These are phyloP conservation scores for Apocheima hispidaria DNA, from an alignment of 2,888 invertebrate species.

Conservation along the genomic window DNA sequence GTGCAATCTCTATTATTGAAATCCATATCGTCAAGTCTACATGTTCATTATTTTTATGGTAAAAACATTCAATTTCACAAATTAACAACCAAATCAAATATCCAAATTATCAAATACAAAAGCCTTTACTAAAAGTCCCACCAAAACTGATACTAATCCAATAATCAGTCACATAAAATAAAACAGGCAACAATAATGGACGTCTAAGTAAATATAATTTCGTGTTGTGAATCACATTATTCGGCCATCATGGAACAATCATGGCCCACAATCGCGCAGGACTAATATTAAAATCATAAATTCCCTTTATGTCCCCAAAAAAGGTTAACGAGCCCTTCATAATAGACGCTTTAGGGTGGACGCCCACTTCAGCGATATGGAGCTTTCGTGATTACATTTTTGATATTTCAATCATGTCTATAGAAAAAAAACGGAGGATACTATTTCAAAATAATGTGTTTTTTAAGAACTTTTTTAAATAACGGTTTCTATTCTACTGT, in stretches of 20 bases:
- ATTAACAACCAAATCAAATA: no score
- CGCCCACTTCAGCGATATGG: slow-evolving; percentile 14
- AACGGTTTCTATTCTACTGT: no score
- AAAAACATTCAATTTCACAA: no score
- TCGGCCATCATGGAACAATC: slow-evolving; percentile 37
- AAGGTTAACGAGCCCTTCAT: slow-evolving; percentile 53
- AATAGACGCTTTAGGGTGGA: slow-evolving; percentile 25
- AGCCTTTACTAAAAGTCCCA: background rate
- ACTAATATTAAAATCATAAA: slow-evolving; percentile 58
- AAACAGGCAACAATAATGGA: slow-evolving; percentile 16
- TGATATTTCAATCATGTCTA: background rate
- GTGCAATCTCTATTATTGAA: no score
- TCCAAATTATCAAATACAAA: slow-evolving; percentile 5
- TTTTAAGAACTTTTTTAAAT: no score
- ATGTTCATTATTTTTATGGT: no score
- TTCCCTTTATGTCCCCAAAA: slow-evolving; percentile 51
- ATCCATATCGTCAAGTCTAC: no score
- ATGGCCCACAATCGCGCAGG: slow-evolving; percentile 34
- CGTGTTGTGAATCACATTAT: slow-evolving; percentile 28
- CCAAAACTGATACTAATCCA: slow-evolving; percentile 14
- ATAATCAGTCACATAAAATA: slow-evolving; percentile 21
- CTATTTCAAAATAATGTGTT: background rate
- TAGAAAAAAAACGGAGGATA: background rate
- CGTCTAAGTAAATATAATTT: slow-evolving; percentile 18
- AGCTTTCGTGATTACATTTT: slow-evolving; percentile 1